A percentile compares a stretch with the other conserved stretches of the same genome.
These are phyloP conservation scores for Eucera pruinosa DNA, from an alignment of 2,888 invertebrate genomes.

Conservation along the genomic window DNA sequence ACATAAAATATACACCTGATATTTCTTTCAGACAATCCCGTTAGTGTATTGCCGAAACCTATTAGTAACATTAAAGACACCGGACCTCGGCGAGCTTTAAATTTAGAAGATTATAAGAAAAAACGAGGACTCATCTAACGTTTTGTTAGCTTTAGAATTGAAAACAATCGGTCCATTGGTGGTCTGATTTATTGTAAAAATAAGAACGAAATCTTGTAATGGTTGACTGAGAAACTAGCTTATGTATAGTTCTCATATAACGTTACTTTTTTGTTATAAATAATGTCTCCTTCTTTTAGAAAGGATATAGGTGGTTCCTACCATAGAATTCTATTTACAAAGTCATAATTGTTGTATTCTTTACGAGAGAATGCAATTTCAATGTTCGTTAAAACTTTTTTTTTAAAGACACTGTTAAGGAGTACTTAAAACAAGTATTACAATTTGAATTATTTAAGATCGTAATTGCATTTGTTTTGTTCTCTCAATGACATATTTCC, in stretches of 20 bases:
- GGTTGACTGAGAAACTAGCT: slow-evolving; percentile 63
- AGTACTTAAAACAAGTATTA: slow-evolving; percentile 61
- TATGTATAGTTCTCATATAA: slow-evolving; percentile 64
- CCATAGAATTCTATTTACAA: slow-evolving; percentile 41
- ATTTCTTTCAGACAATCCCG: slow-evolving; percentile 86
- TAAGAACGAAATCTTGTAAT: slow-evolving; percentile 51
- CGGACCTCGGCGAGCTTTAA: slow-evolving; percentile 93
- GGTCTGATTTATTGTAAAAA: slow-evolving; percentile 52
- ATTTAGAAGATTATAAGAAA: slow-evolving; percentile 97
- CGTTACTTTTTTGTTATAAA: slow-evolving; percentile 42
- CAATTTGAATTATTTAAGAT: slow-evolving; percentile 40
- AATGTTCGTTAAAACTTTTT: slow-evolving; percentile 45
- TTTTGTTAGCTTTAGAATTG: slow-evolving; percentile 52
- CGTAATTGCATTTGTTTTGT: slow-evolving; percentile 37
- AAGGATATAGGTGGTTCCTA: slow-evolving; percentile 54
- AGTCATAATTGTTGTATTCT: slow-evolving; percentile 47
- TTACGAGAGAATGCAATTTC: slow-evolving; percentile 31
- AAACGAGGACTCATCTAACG: slow-evolving; percentile 93
- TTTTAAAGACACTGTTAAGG: slow-evolving; percentile 28
- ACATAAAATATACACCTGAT: neutral
- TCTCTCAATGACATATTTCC: slow-evolving; percentile 29
- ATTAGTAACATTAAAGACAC: slow-evolving; percentile 90
- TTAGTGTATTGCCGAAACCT: slow-evolving; percentile 91
- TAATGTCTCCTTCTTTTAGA: slow-evolving; percentile 46
- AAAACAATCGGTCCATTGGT: slow-evolving; percentile 40